Evolutionary conservation across 2,888 invertebrate species (phyloP).

Genomic region (Drosophila dives): DNA sequence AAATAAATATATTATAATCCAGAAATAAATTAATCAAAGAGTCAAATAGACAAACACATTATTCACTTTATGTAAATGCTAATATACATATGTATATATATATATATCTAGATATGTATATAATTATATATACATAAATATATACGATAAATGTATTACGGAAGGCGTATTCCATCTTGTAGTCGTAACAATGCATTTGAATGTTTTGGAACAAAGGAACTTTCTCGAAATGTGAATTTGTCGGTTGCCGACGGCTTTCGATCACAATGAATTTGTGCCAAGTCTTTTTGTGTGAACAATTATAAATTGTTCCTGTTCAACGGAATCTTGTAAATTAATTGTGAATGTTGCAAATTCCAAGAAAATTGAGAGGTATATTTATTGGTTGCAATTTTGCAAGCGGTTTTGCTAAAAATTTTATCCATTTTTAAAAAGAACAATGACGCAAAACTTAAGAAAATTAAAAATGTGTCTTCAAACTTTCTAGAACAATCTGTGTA

Average conservation of each 20-base stretch:
- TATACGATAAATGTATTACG: slow-evolving; percentile 19
- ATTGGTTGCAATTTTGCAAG: no score
- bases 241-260: slow-evolving; percentile 52
- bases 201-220: slow-evolving; percentile 37
- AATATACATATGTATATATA: not conserved
- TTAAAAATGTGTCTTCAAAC: not conserved
- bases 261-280: slow-evolving; percentile 30
- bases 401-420: no score
- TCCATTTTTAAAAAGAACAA: no score
- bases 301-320: not conserved
- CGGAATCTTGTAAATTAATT: not conserved
- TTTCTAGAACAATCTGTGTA: not conserved
- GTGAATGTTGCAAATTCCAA: not conserved
- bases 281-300: not conserved
- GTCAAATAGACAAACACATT: not conserved
- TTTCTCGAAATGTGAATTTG: slow-evolving; percentile 22
- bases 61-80: not conserved
- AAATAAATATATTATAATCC: slow-evolving; percentile 38
- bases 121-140: not conserved
- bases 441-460: no score
- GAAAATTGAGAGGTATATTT: not conserved
- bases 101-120: not conserved
- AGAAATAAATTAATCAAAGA: slow-evolving; percentile 34
- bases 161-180: slow-evolving; percentile 15
- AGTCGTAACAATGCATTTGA: slow-evolving; percentile 12